Evolutionary conservation across 2,113 vertebrate species (phyloP), one percentile per base, ranked within the genome.

Genomic region (Ammodytes dubius): DNA sequence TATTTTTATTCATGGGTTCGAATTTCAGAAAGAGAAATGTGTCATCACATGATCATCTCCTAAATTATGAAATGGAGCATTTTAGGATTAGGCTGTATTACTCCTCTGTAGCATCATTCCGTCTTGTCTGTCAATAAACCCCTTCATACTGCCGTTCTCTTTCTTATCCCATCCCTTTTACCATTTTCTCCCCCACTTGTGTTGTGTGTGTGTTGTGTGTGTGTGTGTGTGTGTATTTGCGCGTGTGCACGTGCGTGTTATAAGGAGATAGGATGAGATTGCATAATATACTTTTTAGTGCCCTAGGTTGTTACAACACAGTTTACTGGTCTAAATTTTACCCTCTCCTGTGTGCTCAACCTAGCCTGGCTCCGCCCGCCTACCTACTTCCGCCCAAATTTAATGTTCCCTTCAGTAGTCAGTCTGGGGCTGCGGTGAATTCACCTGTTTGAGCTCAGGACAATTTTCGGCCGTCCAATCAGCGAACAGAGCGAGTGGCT

Each of bases 11-110:
- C 53, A 63, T 8, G 7, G 46, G 4, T 19, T 37, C 65, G 64
- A 74, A 46, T 83, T 84, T 65, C 63, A 73, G 57, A 63, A 74
- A 64, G 56, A 76, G 73, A 59, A 79, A 43, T 81, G 75, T 89
- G 70, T 79, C n/a, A 70, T 83, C 49, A 76, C 39, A 81, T 76
- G 54, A 83, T 85, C 85, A 84, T 82, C 70, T 84, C 19, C 64
- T 77, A 82, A 86, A 90, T 88, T 69, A 73, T 78, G 49, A 84
- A 88, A 79, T 71, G 15, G 50, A 82, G 53, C 50, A 71, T 88
- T 86, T 86, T 77, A 64, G 65, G 59, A 82, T 88, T 82, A 87
- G 57, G 53, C 37, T 66, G 15, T 46, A 82, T 77, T 69, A 67
- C 63, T 63, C 19, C 14, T 78, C 50, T 67, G 35, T 56, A 50